Percentiles rank a stretch among this genome's conserved stretches.
phyloP scores from a whole-genome alignment of 2,888 invertebrate species.

The Stenchaetothrips biformis region DNA sequence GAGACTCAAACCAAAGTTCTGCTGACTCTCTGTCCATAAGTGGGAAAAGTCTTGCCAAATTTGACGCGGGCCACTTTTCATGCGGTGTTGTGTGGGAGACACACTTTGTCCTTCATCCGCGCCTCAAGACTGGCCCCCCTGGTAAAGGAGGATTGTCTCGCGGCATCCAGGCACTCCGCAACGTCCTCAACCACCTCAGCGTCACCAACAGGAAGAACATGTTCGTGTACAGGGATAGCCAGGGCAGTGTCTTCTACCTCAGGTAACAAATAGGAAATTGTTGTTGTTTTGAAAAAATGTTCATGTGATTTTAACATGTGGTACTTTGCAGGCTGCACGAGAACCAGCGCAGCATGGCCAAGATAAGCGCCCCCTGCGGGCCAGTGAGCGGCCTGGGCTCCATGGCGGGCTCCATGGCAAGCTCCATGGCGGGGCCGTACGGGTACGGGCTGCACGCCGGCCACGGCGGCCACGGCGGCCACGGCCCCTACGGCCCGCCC shows the following conservation, averaged over 20 bases:
- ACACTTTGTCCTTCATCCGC: slow-evolving; percentile 63
- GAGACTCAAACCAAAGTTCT: background rate
- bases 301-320: slow-evolving; percentile 13
- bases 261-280: slow-evolving; percentile 42
- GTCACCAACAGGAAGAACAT: slow-evolving; percentile 68
- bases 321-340: slow-evolving; percentile 46
- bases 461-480: too few species aligned
- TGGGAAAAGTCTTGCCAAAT: slow-evolving; percentile 46
- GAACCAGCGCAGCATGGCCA: slow-evolving; percentile 42
- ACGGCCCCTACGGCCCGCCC: slow-evolving; percentile 26
- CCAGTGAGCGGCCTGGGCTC: slow-evolving; percentile 40
- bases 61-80: slow-evolving; percentile 63
- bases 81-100: slow-evolving; percentile 70
- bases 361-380: slow-evolving; percentile 42
- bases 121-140: slow-evolving; percentile 58
- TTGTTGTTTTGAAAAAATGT: slow-evolving; percentile 27
- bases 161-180: slow-evolving; percentile 60
- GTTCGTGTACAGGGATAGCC: slow-evolving; percentile 67
- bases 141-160: slow-evolving; percentile 56
- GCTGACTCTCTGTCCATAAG: slow-evolving; percentile 40
- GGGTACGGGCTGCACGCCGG: too few species aligned
- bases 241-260: slow-evolving; percentile 58
- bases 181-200: slow-evolving; percentile 62
- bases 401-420: too few species aligned
- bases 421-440: too few species aligned